Evolutionary conservation across 2,888 invertebrate genomes (phyloP), one percentile per base, ranked within the genome.

Genomic region (Chironomus riparius): DNA sequence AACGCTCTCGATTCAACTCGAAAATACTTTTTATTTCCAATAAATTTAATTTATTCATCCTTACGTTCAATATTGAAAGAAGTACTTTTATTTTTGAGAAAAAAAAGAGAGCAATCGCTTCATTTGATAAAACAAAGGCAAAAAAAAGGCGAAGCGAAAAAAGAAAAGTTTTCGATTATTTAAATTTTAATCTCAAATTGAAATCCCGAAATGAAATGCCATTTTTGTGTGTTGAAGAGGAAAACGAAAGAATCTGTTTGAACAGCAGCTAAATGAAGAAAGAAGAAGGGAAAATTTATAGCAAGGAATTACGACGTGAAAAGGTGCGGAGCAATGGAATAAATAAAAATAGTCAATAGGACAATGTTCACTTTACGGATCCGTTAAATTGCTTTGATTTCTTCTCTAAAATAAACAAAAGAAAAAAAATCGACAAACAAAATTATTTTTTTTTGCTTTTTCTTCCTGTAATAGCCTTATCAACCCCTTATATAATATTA

Each of bases 31-130:
- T 22, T 70, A 24, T 24, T 28, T 71, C 62, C 72, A 38, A 73
- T 73, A 28, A 65, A 73, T 73, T 73, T 73, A 73, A 73, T 73
- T 73, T 73, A 73, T 73, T 73, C 72, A 38, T 62, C 61, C 56
- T 22, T 71, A 22, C 71, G 50, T 71, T 50, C 71, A 24, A 71
- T 28, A n/a, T 24, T 56, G n/a, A 22, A 71, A 56, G 22, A 18
- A 65, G 56, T 56, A 18, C 56, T 56, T 56, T 56, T 56, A 4
- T 56, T 50, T 4, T n/a, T n/a, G n/a, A 50, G 56, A 56, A 7
- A 15, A 38, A 15, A 4, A n/a, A 50, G 50, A 56, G 56, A 56
- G 50, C 38, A 38, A 38, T 38, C 38, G 38, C 38, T 38, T 38
- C 38, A 38, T 38, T 38, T 38, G 56, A 50, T 56, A 50, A 72